Base-by-base conservation (phyloP, 2,797 vertebrate genomes). In the Rhabdophis nuchalis region DNA sequence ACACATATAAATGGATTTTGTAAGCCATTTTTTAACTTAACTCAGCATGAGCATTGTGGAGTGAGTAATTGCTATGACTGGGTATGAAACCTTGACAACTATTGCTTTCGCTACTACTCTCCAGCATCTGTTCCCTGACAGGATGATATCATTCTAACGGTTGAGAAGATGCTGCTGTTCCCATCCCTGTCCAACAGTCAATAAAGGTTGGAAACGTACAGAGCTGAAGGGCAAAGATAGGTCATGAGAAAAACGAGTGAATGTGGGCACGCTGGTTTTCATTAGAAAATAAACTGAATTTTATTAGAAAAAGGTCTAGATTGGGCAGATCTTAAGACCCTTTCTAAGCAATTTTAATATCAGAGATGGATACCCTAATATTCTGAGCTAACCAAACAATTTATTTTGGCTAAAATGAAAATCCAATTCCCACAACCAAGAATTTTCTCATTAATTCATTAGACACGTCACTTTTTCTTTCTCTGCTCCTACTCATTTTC, bases 371-470 rank as follows among this genome's bases (percentile, higher is more conserved):
- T 60, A 27, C 64, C 56, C 12, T 77, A 5, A 82, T 57, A 50
- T 87, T 56, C 58, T 92, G 52, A 23, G 52, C 46, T 25, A 68
- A 54, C 52, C 60, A 86, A 52, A 90, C 57, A 61, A 53, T 57
- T 57, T 52, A 82, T 85, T 50, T 29, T 53, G 18, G 20, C 57
- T 18, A 20, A 72, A 68, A 18, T 50, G 53, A 88, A 46, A 87
- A 50, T 25, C 29, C 29, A 54, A 68, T 14, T 36, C 58, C 10
- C 82, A 52, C 91, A 94, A 95, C 94, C 60, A 93, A 64, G 10
- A 92, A 60, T 92, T 93, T 92, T 18, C 92, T 13, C 92, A 95
- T 95, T 95, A 91, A 94, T 94, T 85, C 86, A 64, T 87, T 91
- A 20, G 91, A 92, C 90, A 90, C 91, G 77, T 89, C 89, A 68